A percentile compares a stretch with the other conserved stretches of the same genome.
Conservation (phyloP, 2,113 vertebrate genomes). For the Macheiramphus alcinus region DNA sequence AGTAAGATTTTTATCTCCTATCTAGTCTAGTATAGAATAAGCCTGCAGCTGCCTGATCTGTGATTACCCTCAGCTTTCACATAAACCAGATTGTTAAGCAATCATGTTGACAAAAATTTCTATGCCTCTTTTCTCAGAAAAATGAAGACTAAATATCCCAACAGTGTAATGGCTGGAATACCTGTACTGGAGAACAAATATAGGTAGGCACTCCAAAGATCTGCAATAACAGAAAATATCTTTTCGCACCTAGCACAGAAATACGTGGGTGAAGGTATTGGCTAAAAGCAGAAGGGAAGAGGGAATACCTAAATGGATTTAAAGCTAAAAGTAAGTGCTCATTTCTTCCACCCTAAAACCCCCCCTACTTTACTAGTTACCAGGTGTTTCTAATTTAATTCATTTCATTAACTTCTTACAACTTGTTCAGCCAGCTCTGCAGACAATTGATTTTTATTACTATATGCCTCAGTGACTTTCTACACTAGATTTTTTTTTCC, state of each 20-base stretch:
- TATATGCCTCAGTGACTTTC: neutral
- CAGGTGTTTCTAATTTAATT: constrained; percentile 50
- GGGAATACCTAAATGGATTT: neutral
- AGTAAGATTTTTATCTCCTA: neutral
- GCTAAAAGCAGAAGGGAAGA: neutral
- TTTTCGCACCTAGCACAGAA: neutral
- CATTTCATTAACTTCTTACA: constrained; percentile 42
- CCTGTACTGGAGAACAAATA: neutral
- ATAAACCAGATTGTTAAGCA: neutral
- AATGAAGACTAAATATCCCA: neutral
- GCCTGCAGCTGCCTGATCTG: neutral
- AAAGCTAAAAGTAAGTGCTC: neutral
- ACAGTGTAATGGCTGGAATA: neutral
- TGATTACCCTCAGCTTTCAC: neutral
- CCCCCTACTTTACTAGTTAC: neutral
- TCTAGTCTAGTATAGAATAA: neutral
- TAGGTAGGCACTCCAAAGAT: neutral
- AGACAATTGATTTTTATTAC: constrained; percentile 54
- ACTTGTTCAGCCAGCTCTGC: constrained; percentile 45
- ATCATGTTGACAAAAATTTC: neutral
- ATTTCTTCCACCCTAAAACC: neutral
- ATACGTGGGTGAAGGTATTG: neutral
- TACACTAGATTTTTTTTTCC: neutral
- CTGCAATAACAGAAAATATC: neutral
- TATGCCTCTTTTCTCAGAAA: neutral